Evolutionary conservation across 2,888 invertebrate species (phyloP).

Genomic region (Yponomeuta evonymella): DNA sequence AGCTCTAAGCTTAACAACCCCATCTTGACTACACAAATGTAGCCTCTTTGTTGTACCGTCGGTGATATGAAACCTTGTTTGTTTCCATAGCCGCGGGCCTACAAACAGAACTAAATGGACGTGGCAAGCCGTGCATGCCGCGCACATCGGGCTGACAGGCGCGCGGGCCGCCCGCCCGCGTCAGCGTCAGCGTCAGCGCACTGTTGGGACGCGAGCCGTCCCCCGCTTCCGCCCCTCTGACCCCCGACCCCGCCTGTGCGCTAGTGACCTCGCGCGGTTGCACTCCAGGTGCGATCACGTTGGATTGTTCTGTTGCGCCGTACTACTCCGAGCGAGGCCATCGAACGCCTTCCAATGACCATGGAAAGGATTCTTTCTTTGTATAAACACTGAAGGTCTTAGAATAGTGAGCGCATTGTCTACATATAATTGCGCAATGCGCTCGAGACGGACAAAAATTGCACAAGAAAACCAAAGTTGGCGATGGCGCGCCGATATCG

Average conservation of each 20-base stretch:
- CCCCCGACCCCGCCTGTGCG: neutral
- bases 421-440: neutral
- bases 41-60: neutral
- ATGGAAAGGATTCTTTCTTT: neutral
- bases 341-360: neutral
- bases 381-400: neutral
- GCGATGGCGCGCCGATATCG: neutral
- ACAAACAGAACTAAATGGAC: no score
- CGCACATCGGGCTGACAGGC: conserved; percentile 12
- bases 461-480: neutral
- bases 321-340: neutral
- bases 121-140: conserved; percentile 7
- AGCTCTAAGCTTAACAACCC: neutral
- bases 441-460: neutral
- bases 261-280: neutral
- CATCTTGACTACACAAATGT: neutral
- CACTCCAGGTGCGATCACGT: neutral
- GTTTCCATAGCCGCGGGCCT: no score
- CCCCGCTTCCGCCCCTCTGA: neutral
- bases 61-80: no score
- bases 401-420: neutral
- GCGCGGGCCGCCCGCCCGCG: neutral
- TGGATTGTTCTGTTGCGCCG: neutral
- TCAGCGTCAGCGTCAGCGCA: neutral
- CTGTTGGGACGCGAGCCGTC: neutral